Percentiles rank a stretch among this genome's conserved stretches.
Evolutionary conservation across 2,888 invertebrate species (phyloP).

Genomic region (Drosophila affinis): DNA sequence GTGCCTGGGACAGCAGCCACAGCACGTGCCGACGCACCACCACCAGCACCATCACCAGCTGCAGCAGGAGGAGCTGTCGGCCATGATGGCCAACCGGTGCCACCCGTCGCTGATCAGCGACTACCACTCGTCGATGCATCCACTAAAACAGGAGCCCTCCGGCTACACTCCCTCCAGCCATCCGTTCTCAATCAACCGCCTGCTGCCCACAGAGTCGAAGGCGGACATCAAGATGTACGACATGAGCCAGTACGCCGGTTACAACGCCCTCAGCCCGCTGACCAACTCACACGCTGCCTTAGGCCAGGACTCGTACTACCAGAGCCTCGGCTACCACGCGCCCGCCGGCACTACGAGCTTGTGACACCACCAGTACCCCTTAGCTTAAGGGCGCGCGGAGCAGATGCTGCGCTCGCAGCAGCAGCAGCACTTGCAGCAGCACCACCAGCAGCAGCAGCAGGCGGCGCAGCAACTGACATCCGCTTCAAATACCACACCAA

Average conservation of each 20-base stretch:
- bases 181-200: conserved; percentile 97
- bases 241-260: conserved; percentile 88
- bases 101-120: conserved; percentile 87
- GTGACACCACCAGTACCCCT: conserved; percentile 94
- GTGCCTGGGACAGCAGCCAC: conserved; percentile 85
- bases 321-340: conserved; percentile 90
- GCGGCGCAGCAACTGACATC: conserved; percentile 76
- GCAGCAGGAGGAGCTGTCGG: conserved; percentile 86
- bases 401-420: conserved; percentile 81
- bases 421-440: conserved; percentile 62
- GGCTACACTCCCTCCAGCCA: conserved; percentile 93
- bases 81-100: conserved; percentile 88
- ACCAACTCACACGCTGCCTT: conserved; percentile 87
- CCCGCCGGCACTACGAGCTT: conserved; percentile 91
- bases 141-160: conserved; percentile 91
- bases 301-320: conserved; percentile 92
- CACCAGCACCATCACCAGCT: conserved; percentile 85
- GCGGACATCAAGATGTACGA: conserved; percentile 97
- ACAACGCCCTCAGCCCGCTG: conserved; percentile 87
- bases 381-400: conserved; percentile 89
- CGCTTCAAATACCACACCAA: conserved; percentile 68
- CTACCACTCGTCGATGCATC: conserved; percentile 86
- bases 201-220: conserved; percentile 94
- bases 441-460: conserved; percentile 65
- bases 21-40: conserved; percentile 85